Base-by-base conservation (phyloP, 1,140 invertebrate genomes). In the Epicauta chinensis region DNA sequence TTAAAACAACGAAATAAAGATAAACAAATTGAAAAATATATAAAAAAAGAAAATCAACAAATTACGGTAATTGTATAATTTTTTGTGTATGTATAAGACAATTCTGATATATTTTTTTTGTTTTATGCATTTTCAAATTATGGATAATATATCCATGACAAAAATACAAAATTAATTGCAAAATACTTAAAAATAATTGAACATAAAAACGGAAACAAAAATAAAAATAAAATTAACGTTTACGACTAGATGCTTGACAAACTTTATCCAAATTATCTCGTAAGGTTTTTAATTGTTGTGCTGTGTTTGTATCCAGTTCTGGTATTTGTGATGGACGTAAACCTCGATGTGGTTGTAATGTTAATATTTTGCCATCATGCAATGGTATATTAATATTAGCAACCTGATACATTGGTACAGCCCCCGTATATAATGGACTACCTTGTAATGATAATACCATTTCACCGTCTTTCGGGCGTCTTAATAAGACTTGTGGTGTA, bases 361-460 rank as follows among this genome's bases (percentile, higher is more conserved):
- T 80, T 10, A 83, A 67, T 55, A 81, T 70, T 29, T 77, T 75
- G n/a, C 81, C 81, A 60, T 83, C 77, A 3, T 68, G 51, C 0
- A 83, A 63, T 2, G 81, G 74, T 17, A 84, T 80, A 66, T 80
- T 81, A 55, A 82, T 75, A 64, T 81, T 82, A 0, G 79, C 77
- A n/a, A n/a, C n/a, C 50, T 71, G 75, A n/a, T 72, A 71, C 16
- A 79, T 74, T 16, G 66, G 61, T 45, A 66, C 56, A 15, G 35
- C 34, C 12, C 32, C 77, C 74, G 81, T 78, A 59, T 82, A 69
- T 4, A 83, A 66, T 0, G 81, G 82, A 51, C 81, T 82, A n/a
- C 81, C 81, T 12, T 77, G 73, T 72, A 83, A 76, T 38, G 81
- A 83, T n/a, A 84, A 69, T n/a, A 80, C 81, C 68, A 81, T 78